Base-by-base conservation (phyloP, 1,140 invertebrate genomes). In the Pseudomyrmex concolor region DNA sequence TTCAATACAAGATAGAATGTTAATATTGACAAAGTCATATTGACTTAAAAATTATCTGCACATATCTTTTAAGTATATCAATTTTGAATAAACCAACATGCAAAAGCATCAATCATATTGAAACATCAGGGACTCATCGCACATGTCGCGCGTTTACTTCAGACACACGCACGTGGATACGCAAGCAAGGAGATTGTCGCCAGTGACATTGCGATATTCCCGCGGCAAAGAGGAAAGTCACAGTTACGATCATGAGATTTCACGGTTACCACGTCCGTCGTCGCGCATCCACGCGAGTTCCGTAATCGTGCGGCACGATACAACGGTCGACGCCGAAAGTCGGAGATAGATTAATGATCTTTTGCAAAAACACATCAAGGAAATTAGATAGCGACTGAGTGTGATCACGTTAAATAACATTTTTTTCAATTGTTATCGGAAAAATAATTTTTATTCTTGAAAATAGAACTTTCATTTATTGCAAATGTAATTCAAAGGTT, bases 201-300 rank as follows among this genome's bases (percentile, higher is more conserved):
- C 76, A 54, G n/a, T 80, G 76, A 80, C 76, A 80, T 80, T 80
- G 76, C 66, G 66, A 80, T 80, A 80, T 80, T 70, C 66, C 66
- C n/a, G 22, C 66, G 50, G 76, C 17, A 34, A 66, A 71, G 76
- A 80, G 66, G 66, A 80, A 80, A 80, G 76, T 80, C 66, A 59
- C 59, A 80, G 71, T 80, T 80, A 80, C 19, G 66, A 43, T 34
- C 54, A 66, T 70, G 64, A 78, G 76, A 71, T 80, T 80, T 80
- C 76, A 71, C 76, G 76, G 76, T 80, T 80, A 80, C 76, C 43
- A 71, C 54, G 76, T 78, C 54, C 64, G 64, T 34, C 64, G 73
- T 34, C 64, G 73, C 12, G 17, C 48, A 43, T 77, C 25, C 62
- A 54, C 54, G 54, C 51, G 74, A 25, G 50, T 71, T 80, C 66